Conservation (phyloP, 2,113 vertebrate genomes). For the Antigone vipio region DNA sequence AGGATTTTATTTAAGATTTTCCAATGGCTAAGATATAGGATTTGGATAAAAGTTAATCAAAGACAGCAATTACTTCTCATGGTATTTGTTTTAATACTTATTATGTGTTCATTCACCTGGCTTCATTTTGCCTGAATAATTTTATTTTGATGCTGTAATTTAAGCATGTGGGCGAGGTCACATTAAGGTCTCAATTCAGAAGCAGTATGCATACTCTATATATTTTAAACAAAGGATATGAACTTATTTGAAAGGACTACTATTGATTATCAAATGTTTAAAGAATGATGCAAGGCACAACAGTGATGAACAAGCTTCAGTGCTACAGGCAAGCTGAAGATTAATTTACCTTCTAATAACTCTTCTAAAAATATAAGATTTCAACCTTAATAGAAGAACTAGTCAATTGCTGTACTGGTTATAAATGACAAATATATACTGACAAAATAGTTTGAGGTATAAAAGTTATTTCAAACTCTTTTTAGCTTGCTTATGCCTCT, state of each 20-base stretch:
- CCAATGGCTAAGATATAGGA: background rate
- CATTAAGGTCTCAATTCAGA: background rate
- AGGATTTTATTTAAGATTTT: background rate
- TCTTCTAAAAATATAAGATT: background rate
- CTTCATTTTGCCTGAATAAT: background rate
- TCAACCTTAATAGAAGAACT: background rate
- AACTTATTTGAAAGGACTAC: background rate
- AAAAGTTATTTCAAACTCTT: background rate
- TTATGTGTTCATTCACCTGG: background rate
- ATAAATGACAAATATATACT: background rate
- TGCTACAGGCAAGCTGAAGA: background rate
- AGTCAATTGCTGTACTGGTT: background rate
- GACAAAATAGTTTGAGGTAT: background rate
- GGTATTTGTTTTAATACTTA: background rate
- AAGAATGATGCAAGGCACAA: background rate
- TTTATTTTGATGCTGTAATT: background rate
- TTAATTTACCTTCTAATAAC: background rate
- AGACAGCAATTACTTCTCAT: background rate
- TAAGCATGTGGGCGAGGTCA: background rate
- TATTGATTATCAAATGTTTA: background rate
- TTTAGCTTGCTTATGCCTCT: background rate
- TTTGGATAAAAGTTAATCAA: background rate
- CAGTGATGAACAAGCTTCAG: background rate
- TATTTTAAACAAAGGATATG: background rate
- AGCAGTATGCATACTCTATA: background rate